These are phyloP conservation scores for Melipona bicolor DNA, from an alignment of 2,888 invertebrate species.

Conservation along the genomic window DNA sequence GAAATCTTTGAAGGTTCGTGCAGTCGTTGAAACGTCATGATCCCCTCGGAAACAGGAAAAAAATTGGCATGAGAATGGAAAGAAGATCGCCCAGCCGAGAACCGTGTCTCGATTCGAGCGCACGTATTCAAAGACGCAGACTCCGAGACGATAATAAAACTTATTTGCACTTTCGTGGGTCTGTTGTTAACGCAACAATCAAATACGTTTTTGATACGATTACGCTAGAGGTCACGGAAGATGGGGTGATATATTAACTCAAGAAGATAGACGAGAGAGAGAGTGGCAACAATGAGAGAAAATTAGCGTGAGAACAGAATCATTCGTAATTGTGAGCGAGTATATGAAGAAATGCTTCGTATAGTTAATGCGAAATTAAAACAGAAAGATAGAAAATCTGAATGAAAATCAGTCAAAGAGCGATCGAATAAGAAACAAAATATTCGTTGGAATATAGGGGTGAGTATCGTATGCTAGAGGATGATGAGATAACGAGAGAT, in stretches of 20 bases:
- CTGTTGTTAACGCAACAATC: constrained; percentile 49
- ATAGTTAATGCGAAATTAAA: not conserved
- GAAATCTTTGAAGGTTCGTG: not conserved
- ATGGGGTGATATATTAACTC: constrained; percentile 45
- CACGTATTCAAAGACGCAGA: not conserved
- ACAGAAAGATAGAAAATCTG: not conserved
- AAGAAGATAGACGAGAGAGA: constrained; percentile 15
- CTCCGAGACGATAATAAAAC: constrained; percentile 23
- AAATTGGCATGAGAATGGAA: not conserved
- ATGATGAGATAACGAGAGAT: constrained; percentile 25
- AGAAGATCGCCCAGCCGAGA: not conserved
- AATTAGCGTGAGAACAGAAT: not conserved
- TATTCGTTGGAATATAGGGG: not conserved
- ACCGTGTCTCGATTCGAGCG: not conserved
- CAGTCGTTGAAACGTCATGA: not conserved
- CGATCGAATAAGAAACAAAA: not conserved
- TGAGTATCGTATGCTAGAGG: not conserved
- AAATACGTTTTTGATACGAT: constrained; percentile 58
- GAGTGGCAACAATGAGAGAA: not conserved
- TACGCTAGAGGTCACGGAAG: constrained; percentile 39
- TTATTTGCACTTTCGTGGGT: constrained; percentile 57
- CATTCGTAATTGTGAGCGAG: not conserved
- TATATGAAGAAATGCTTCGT: not conserved
- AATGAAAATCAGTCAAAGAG: not conserved
- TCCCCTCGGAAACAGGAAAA: not conserved